Evolutionary conservation across 2,888 invertebrate species (phyloP).

Genomic region (Cheilosia variabilis): DNA sequence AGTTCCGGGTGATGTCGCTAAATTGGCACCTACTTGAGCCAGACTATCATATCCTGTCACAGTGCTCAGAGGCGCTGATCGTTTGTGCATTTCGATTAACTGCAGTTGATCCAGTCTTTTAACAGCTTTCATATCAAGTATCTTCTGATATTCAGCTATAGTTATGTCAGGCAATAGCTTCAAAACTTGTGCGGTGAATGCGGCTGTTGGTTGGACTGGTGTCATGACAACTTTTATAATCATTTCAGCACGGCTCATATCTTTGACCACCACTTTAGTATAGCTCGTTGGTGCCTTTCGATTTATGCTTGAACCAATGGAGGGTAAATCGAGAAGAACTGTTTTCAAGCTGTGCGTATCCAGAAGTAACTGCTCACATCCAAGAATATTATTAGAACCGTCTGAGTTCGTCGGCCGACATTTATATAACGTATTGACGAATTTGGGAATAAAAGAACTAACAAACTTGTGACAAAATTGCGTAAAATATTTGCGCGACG

Average conservation of each 20-base stretch:
- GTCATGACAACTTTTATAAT: constrained; percentile 99
- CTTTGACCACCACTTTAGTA: constrained; percentile 88
- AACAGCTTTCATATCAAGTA: constrained; percentile 96
- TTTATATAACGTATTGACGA: constrained; percentile 94
- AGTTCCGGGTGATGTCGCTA: background rate
- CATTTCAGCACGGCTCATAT: constrained; percentile 99
- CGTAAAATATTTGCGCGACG: constrained; percentile 98
- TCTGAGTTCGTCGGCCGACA: constrained; percentile 89
- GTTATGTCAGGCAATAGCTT: constrained; percentile 96
- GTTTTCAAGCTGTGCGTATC: constrained; percentile 98
- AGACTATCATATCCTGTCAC: constrained; percentile 36
- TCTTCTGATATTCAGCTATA: constrained; percentile 95
- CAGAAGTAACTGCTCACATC: constrained; percentile 96
- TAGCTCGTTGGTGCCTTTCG: constrained; percentile 95
- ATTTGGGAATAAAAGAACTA: constrained; percentile 97
- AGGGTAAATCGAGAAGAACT: constrained; percentile 96
- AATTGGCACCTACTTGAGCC: constrained; percentile 46
- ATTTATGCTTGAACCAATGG: constrained; percentile 94
- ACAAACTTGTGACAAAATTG: constrained; percentile 99
- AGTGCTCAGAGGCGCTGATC: constrained; percentile 79
- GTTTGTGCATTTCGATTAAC: constrained; percentile 86
- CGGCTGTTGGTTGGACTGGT: constrained; percentile 90
- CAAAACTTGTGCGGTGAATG: constrained; percentile 94
- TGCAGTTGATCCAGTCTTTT: constrained; percentile 86
- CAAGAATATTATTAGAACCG: constrained; percentile 86